A percentile compares a stretch with the other conserved stretches of the same genome.
phyloP scores from a whole-genome alignment of 2,888 invertebrate genomes.

The Reticulitermes lucifugus region DNA sequence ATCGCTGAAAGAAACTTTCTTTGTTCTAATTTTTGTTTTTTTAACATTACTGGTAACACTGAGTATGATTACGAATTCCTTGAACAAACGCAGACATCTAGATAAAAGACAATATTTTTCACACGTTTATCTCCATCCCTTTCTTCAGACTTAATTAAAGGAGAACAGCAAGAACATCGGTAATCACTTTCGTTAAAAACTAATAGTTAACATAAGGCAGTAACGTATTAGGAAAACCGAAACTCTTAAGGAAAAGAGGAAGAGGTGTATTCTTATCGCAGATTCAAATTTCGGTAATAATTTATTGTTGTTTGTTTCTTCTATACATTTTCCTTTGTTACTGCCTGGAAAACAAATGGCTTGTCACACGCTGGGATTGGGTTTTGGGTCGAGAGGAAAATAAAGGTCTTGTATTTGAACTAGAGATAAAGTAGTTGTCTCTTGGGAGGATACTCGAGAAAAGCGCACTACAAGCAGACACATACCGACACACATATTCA shows the following conservation, averaged over 20 bases:
- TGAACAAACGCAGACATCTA: too few species aligned
- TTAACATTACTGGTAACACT: too few species aligned
- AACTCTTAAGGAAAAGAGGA: neutral
- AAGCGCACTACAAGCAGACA: conserved; percentile 15
- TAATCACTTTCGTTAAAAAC: neutral
- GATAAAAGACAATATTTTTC: too few species aligned
- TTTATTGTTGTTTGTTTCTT: conserved; percentile 53
- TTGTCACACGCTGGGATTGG: conserved; percentile 51
- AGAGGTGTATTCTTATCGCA: neutral
- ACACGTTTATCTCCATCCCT: too few species aligned
- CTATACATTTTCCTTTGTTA: conserved; percentile 47
- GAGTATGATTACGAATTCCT: too few species aligned
- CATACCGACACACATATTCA: neutral
- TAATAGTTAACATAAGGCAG: neutral
- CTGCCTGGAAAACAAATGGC: conserved; percentile 48
- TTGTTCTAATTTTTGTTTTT: too few species aligned
- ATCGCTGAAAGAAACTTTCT: too few species aligned
- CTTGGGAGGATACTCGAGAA: conserved; percentile 44
- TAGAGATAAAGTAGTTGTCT: conserved; percentile 51
- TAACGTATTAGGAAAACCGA: neutral
- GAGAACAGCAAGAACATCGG: neutral
- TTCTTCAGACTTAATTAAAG: too few species aligned
- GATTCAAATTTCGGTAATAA: conserved; percentile 48
- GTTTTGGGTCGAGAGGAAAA: conserved; percentile 49
- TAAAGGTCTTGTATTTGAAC: conserved; percentile 49